Evolutionary conservation across 2,113 vertebrate species (phyloP).

Genomic region (Tragelaphus strepsiceros): DNA sequence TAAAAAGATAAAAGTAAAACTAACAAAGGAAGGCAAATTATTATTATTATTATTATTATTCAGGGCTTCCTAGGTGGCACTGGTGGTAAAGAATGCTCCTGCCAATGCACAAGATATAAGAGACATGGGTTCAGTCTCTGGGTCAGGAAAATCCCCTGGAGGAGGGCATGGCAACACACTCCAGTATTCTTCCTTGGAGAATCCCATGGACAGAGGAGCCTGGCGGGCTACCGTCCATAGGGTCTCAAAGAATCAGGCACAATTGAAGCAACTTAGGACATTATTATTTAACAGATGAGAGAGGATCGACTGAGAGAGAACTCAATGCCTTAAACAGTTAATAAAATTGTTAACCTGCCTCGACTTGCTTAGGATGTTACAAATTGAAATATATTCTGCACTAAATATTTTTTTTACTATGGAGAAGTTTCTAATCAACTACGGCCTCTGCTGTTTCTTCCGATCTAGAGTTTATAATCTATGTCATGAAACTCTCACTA

Average conservation of each 20-base stretch:
- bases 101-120: not conserved
- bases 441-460: not conserved
- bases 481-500: not conserved
- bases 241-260: not conserved
- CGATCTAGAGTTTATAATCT: not conserved
- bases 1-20: not conserved
- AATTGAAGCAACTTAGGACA: not conserved
- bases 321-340: not conserved
- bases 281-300: not conserved
- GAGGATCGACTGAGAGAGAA: not conserved
- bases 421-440: not conserved
- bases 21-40: not conserved
- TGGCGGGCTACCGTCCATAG: not conserved
- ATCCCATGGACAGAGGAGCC: not conserved
- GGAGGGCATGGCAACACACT: not conserved
- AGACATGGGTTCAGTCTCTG: not conserved
- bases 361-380: not conserved
- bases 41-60: not conserved
- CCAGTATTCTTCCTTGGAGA: not conserved
- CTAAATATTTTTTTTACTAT: not conserved
- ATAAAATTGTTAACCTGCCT: not conserved
- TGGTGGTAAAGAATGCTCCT: not conserved
- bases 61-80: not conserved
- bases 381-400: not conserved
- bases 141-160: not conserved